A percentile compares a stretch with the other conserved stretches of the same genome.
Conservation (phyloP, 2,888 invertebrate genomes). For the Eulithis prunata region DNA sequence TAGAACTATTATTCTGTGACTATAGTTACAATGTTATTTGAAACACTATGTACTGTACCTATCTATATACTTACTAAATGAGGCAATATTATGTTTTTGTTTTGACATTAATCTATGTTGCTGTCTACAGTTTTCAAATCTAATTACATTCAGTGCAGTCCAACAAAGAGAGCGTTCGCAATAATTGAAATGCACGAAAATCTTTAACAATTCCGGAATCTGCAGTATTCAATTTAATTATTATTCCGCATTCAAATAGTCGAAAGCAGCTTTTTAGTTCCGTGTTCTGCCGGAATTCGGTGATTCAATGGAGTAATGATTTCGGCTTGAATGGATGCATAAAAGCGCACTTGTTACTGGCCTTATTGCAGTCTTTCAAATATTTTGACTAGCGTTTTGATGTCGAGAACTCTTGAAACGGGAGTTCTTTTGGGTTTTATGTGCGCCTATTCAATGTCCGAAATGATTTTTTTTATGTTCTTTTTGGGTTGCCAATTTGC, state of each 20-base stretch:
- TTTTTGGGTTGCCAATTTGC: slow-evolving; percentile 12
- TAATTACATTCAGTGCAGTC: slow-evolving; percentile 14
- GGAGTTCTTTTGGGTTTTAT: slow-evolving; percentile 36
- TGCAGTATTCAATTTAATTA: slow-evolving; percentile 44
- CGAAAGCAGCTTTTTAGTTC: slow-evolving; percentile 24
- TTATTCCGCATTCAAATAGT: slow-evolving; percentile 33
- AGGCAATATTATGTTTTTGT: too few relatives aligned
- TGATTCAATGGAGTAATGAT: slow-evolving; percentile 77
- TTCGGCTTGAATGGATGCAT: slow-evolving; percentile 67
- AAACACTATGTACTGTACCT: too few relatives aligned
- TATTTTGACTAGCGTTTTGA: slow-evolving; percentile 41
- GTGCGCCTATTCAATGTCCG: slow-evolving; percentile 26
- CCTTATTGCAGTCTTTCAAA: slow-evolving; percentile 42
- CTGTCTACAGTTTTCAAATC: slow-evolving; percentile 11
- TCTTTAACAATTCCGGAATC: slow-evolving; percentile 35
- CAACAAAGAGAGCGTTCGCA: slow-evolving; percentile 10
- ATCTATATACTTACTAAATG: too few relatives aligned
- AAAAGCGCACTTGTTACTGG: slow-evolving; percentile 62
- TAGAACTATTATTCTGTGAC: too few relatives aligned
- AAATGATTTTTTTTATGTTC: slow-evolving; percentile 24
- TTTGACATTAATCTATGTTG: background rate
- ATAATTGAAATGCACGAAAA: slow-evolving; percentile 29
- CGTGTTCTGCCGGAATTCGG: slow-evolving; percentile 63
- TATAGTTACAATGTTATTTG: too few relatives aligned
- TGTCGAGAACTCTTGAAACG: slow-evolving; percentile 43